Evolutionary conservation across 2,113 vertebrate genomes (phyloP).

Genomic region (Madoqua kirkii): DNA sequence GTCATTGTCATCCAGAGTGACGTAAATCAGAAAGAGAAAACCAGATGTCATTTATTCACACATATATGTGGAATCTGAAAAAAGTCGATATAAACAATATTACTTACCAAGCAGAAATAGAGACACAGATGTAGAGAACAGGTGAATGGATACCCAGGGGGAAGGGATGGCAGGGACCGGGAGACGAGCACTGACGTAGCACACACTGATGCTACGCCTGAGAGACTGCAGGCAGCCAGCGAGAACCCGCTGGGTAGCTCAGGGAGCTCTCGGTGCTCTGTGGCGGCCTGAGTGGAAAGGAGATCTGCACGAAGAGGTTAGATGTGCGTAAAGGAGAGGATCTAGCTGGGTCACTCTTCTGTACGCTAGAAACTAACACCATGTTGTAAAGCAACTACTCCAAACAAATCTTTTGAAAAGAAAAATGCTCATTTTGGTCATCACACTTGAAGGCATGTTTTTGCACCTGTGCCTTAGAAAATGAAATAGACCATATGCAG

Average conservation of each 20-base stretch:
- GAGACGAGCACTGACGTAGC: rapidly evolving
- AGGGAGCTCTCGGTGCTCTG: neutral
- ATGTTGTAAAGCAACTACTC: neutral
- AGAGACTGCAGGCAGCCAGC: neutral
- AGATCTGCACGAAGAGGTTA: neutral
- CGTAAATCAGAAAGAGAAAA: neutral
- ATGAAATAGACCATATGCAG: neutral
- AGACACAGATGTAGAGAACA: neutral
- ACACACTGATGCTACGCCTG: rapidly evolving
- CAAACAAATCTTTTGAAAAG: neutral
- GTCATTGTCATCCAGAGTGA: neutral
- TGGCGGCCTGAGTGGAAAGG: neutral
- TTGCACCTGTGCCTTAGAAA: neutral
- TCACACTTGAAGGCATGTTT: neutral
- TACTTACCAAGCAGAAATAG: neutral
- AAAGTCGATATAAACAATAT: neutral
- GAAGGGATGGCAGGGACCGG: neutral
- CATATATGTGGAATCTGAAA: neutral
- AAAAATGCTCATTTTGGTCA: neutral
- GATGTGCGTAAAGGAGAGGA: neutral
- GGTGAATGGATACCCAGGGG: neutral
- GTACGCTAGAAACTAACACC: neutral
- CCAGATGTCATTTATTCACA: neutral
- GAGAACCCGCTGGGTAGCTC: neutral
- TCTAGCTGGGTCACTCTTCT: neutral